phyloP scores from a whole-genome alignment of 2,113 vertebrate genomes.

The Pristiophorus japonicus region DNA sequence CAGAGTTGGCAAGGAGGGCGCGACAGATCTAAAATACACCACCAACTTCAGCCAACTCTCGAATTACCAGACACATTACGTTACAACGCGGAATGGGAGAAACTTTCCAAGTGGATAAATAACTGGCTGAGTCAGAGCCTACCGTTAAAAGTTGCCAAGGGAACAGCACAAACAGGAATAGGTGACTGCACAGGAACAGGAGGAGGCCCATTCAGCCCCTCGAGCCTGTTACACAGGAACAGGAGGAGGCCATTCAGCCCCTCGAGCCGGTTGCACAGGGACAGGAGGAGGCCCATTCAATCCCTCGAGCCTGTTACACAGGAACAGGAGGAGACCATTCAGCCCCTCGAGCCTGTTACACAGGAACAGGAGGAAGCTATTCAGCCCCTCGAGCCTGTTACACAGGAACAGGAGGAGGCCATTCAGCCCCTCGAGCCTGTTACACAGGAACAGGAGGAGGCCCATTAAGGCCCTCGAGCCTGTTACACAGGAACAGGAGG shows the following conservation, averaged over 20 bases:
- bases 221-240: background rate
- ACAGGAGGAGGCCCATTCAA: background rate
- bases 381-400: background rate
- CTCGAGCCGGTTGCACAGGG: background rate
- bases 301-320: background rate
- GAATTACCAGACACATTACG: background rate
- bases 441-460: background rate
- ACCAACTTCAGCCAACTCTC: background rate
- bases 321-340: background rate
- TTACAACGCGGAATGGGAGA: background rate
- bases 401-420: background rate
- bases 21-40: background rate
- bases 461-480: background rate
- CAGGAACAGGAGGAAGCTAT: background rate
- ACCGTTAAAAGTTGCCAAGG: background rate
- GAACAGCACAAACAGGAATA: background rate
- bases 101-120: constrained; percentile 8
- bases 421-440: background rate
- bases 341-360: too few species aligned
- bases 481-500: background rate
- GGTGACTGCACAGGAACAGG: background rate
- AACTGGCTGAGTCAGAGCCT: background rate
- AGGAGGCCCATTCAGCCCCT: background rate
- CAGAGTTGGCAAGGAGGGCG: background rate
- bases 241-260: background rate